phyloP scores from a whole-genome alignment of 2,888 invertebrate genomes.

The Suillia variegata region DNA sequence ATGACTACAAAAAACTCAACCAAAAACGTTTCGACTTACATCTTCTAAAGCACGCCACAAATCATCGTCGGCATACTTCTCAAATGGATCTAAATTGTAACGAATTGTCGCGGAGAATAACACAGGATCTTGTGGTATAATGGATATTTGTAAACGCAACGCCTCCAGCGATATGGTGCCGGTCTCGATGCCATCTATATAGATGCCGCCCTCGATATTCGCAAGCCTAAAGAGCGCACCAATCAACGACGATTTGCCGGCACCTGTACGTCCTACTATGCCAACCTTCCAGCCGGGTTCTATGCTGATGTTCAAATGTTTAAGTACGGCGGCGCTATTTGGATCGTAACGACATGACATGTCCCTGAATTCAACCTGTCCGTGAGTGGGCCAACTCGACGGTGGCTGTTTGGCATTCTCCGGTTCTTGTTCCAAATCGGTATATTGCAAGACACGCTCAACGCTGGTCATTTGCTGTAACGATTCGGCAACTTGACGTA shows the following conservation, averaged over 20 bases:
- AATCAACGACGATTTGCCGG: slow-evolving; percentile 81
- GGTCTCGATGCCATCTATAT: slow-evolving; percentile 74
- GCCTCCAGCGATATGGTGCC: slow-evolving; percentile 63
- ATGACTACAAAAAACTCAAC: not conserved
- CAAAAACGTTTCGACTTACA: slow-evolving; percentile 41
- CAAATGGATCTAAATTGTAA: slow-evolving; percentile 70
- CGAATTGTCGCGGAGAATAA: slow-evolving; percentile 68
- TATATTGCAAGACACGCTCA: slow-evolving; percentile 74
- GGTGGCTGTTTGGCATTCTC: slow-evolving; percentile 63
- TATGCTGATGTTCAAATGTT: slow-evolving; percentile 71
- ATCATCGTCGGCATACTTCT: slow-evolving; percentile 53
- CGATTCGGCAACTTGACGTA: slow-evolving; percentile 72
- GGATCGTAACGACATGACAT: slow-evolving; percentile 68
- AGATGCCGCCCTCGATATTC: slow-evolving; percentile 71
- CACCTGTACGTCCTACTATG: slow-evolving; percentile 83
- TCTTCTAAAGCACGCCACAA: slow-evolving; percentile 56
- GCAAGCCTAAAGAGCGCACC: slow-evolving; percentile 79
- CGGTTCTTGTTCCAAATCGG: slow-evolving; percentile 69
- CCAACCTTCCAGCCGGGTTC: slow-evolving; percentile 74
- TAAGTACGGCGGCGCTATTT: slow-evolving; percentile 71
- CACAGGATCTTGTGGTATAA: slow-evolving; percentile 67
- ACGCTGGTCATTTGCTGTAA: slow-evolving; percentile 76
- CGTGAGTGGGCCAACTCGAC: slow-evolving; percentile 72
- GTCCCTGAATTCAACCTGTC: slow-evolving; percentile 65
- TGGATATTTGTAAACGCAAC: slow-evolving; percentile 64